These are phyloP conservation scores for Cepaea nemoralis DNA, from an alignment of 1,140 invertebrate genomes.

Conservation along the genomic window DNA sequence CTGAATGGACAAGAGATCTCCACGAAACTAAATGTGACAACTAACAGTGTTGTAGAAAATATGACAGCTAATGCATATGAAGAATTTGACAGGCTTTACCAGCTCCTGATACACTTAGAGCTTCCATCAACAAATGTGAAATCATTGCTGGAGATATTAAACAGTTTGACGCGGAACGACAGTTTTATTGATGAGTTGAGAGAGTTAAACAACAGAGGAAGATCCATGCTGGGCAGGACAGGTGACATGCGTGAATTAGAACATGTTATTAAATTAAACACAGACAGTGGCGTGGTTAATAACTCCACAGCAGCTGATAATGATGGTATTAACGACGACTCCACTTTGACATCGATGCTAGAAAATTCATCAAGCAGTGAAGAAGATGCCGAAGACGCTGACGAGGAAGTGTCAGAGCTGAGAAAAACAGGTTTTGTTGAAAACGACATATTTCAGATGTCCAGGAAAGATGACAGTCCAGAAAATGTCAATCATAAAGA, in stretches of 20 bases:
- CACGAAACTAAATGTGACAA: neutral
- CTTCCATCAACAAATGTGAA: neutral
- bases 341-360: neutral
- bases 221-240: too few species aligned
- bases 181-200: neutral
- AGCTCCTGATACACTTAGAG: neutral
- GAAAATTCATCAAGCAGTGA: neutral
- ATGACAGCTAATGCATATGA: neutral
- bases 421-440: neutral
- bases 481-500: neutral
- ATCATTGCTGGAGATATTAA: neutral
- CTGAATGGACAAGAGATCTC: neutral
- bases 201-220: neutral
- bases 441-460: neutral
- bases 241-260: neutral
- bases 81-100: neutral
- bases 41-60: neutral
- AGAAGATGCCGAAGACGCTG: neutral
- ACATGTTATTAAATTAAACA: neutral
- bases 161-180: neutral
- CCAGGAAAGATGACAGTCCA: neutral
- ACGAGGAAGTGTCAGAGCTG: neutral
- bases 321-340: neutral
- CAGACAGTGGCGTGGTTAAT: neutral
- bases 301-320: neutral